These are phyloP conservation scores for Gila robusta DNA, from an alignment of 2,797 vertebrate species.

Conservation along the genomic window DNA sequence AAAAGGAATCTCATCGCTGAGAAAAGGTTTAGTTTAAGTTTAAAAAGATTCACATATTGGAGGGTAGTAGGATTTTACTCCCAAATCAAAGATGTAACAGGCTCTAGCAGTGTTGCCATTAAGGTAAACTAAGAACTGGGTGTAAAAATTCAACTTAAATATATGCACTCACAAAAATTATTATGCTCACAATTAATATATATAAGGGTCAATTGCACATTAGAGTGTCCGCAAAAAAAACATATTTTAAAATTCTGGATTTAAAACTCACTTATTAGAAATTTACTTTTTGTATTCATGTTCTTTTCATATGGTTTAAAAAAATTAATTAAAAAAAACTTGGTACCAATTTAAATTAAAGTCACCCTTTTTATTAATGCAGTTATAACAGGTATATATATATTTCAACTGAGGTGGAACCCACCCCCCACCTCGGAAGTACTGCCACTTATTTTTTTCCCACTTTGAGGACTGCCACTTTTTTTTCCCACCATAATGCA, in stretches of 20 bases:
- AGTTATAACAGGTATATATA: no score
- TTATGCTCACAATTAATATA: background rate
- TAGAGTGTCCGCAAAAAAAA: background rate
- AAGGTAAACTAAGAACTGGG: background rate
- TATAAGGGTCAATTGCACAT: background rate
- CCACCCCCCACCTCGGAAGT: no score
- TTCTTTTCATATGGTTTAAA: background rate
- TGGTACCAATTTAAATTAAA: background rate
- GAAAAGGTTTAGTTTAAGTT: conserved; percentile 46
- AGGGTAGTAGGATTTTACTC: background rate
- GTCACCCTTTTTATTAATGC: no score
- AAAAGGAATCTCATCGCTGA: conserved; percentile 33
- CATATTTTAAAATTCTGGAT: background rate
- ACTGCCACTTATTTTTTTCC: no score
- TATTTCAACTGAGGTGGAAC: no score
- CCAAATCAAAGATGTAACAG: conserved; percentile 20
- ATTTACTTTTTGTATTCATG: no score
- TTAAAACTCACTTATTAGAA: background rate
- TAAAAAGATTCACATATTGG: conserved; percentile 37
- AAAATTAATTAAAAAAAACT: no score
- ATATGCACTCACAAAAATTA: background rate
- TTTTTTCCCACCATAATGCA: no score
- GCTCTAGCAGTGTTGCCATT: conserved; percentile 25
- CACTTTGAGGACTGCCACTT: no score
- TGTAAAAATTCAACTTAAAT: background rate